Conservation (phyloP, 1,140 invertebrate species). For the Cepaea nemoralis region DNA sequence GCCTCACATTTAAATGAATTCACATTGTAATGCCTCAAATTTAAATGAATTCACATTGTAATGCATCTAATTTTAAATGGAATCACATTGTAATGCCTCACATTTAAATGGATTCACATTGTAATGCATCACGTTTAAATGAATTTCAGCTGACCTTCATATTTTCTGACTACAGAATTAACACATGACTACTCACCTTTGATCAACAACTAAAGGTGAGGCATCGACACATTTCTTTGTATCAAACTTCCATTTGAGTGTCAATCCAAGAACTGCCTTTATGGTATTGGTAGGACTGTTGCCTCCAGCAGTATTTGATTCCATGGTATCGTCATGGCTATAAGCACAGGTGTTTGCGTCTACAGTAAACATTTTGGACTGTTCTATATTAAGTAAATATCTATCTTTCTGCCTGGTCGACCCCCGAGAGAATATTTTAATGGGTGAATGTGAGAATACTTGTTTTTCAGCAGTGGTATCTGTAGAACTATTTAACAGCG, state of each 20-base stretch:
- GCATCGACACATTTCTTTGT: slow-evolving; percentile 83
- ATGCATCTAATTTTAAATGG: too few species aligned
- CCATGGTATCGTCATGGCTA: not conserved
- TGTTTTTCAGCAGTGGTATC: not conserved
- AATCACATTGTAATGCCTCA: too few species aligned
- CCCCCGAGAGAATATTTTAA: not conserved
- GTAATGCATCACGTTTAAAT: too few species aligned
- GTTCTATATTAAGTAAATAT: not conserved
- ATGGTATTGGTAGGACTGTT: not conserved
- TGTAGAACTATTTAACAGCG: not conserved
- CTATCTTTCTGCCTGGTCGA: not conserved
- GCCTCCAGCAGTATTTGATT: not conserved
- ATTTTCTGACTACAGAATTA: too few species aligned
- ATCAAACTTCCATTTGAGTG: slow-evolving; percentile 74
- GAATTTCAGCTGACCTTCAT: too few species aligned
- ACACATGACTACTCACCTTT: slow-evolving; percentile 47
- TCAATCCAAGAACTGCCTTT: not conserved
- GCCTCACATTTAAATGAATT: too few species aligned
- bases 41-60: too few species aligned
- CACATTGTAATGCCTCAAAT: too few species aligned
- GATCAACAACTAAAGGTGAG: slow-evolving; percentile 73
- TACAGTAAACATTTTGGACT: not conserved
- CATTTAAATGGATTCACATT: too few species aligned
- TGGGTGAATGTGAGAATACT: not conserved
- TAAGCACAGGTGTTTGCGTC: not conserved